Conservation (phyloP, 2,797 vertebrate genomes). For the Oophaga sylvatica region DNA sequence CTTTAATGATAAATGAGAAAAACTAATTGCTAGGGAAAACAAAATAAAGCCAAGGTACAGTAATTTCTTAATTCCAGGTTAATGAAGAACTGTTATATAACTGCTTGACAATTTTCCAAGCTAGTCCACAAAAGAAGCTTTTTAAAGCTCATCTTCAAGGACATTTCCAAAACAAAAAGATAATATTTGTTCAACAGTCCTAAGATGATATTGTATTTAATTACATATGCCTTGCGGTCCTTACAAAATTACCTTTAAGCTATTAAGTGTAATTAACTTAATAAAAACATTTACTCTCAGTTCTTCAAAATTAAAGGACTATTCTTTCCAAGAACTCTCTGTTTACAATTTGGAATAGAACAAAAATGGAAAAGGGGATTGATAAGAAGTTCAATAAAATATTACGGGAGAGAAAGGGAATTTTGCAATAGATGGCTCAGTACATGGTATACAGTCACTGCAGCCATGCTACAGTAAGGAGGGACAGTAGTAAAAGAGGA, state of each 20-base stretch:
- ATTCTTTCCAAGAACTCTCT: neutral
- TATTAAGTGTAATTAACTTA: neutral
- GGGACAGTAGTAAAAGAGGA: too few species aligned
- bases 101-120: constrained; percentile 5
- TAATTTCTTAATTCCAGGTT: neutral
- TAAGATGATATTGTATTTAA: neutral
- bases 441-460: too few species aligned
- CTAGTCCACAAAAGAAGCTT: neutral
- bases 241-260: neutral
- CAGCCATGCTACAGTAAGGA: neutral
- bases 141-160: neutral
- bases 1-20: neutral
- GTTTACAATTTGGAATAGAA: neutral
- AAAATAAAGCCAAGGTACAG: neutral
- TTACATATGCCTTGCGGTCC: neutral
- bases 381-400: neutral
- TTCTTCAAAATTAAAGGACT: neutral
- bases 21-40: neutral
- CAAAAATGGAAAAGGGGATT: neutral
- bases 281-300: neutral
- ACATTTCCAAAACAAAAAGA: constrained; percentile 1
- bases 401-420: neutral
- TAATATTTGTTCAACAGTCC: neutral
- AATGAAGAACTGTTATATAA: neutral
- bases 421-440: neutral